Evolutionary conservation across 35 echinoderm and acorn worm species (phyloP).

Genomic region (Ophioderma brevispina): DNA sequence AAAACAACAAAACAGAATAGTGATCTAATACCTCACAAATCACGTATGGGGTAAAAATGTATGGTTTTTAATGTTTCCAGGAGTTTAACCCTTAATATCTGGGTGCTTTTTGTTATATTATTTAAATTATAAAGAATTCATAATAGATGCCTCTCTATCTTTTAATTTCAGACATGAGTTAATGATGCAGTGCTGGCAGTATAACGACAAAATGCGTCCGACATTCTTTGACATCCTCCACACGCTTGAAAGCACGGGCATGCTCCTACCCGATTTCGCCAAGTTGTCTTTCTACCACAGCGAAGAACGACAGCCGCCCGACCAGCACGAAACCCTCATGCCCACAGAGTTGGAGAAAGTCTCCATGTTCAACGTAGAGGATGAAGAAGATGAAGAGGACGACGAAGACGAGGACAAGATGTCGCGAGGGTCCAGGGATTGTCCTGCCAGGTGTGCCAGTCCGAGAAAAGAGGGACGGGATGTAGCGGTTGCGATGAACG

Average conservation of each 20-base stretch:
- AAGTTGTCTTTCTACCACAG: slow-evolving; percentile 83
- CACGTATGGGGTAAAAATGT: too few species aligned
- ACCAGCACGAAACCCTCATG: slow-evolving; percentile 17
- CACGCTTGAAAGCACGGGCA: slow-evolving; percentile 47
- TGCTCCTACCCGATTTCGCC: slow-evolving; percentile 58
- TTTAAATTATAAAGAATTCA: too few species aligned
- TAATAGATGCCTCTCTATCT: too few species aligned
- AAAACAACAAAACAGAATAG: too few species aligned
- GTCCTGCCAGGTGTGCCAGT: slow-evolving; percentile 2
- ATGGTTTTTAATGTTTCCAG: too few species aligned
- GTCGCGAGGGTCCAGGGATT: background rate
- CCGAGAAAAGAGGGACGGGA: slow-evolving; percentile 46
- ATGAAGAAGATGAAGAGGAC: slow-evolving; percentile 44
- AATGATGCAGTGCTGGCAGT: slow-evolving; percentile 93
- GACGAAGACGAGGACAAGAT: slow-evolving; percentile 31
- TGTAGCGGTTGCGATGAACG: slow-evolving; percentile 67
- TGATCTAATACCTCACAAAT: too few species aligned
- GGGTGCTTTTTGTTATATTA: background rate
- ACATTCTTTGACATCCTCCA: slow-evolving; percentile 80
- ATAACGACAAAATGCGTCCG: slow-evolving; percentile 87
- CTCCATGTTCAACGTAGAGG: slow-evolving; percentile 54
- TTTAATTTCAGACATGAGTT: slow-evolving; percentile 62
- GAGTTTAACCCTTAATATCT: too few species aligned
- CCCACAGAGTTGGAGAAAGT: slow-evolving; percentile 59
- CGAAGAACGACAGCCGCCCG: slow-evolving; percentile 26